These are phyloP conservation scores for Phenacoccus solenopsis DNA, from an alignment of 1,140 invertebrate species.

Conservation along the genomic window DNA sequence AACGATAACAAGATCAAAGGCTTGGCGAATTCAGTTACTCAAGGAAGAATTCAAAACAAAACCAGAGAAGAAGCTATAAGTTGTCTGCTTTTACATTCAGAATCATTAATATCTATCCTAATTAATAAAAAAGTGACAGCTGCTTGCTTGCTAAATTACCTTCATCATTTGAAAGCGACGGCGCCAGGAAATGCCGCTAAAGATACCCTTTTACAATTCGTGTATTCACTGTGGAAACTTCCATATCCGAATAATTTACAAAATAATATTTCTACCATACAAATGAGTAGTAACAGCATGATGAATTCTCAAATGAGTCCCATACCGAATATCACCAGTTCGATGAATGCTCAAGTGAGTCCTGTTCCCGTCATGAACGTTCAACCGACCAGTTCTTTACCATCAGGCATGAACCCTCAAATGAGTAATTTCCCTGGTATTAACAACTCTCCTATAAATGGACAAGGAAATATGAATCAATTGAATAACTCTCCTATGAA, in stretches of 20 bases:
- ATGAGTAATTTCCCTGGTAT: too few relatives aligned
- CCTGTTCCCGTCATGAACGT: too few relatives aligned
- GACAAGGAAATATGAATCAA: background rate
- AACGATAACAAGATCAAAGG: conserved; percentile 8
- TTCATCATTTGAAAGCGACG: conserved; percentile 32
- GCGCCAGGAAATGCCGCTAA: conserved; percentile 36
- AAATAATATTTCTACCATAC: background rate
- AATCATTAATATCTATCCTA: conserved; percentile 33
- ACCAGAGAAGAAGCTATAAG: conserved; percentile 36
- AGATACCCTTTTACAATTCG: conserved; percentile 33
- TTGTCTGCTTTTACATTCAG: conserved; percentile 34
- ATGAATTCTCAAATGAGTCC: background rate
- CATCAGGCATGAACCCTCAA: too few relatives aligned
- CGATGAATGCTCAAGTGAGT: too few relatives aligned
- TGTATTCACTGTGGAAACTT: conserved; percentile 32
- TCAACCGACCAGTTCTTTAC: too few relatives aligned
- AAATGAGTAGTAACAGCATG: background rate
- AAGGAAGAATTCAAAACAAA: conserved; percentile 11
- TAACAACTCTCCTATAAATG: background rate
- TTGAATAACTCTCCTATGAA: background rate
- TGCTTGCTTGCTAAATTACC: conserved; percentile 37
- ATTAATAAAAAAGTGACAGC: conserved; percentile 36
- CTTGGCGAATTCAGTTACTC: conserved; percentile 9
- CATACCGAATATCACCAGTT: too few relatives aligned
- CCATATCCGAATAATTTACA: background rate